Conservation (phyloP, 2,797 vertebrate genomes). For the Sparidentex hasta region DNA sequence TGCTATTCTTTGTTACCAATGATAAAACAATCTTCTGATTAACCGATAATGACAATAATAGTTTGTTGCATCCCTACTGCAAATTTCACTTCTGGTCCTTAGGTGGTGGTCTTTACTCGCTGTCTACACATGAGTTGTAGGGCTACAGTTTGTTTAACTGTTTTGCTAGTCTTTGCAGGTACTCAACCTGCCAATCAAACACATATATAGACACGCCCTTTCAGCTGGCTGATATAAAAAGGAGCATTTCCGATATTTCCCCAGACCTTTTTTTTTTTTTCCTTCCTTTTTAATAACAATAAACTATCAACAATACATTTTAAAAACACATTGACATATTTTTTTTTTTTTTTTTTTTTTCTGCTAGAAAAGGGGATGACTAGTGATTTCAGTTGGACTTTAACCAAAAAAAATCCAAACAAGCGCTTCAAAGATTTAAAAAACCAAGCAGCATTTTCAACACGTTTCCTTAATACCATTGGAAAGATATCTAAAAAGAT, state of each 20-base stretch:
- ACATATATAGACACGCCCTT: neutral
- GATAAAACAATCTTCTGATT: no score
- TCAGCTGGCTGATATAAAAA: neutral
- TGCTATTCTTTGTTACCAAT: no score
- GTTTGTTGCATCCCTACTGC: neutral
- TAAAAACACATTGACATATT: constrained; percentile 1
- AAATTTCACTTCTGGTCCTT: neutral
- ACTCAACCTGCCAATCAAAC: constrained; percentile 15
- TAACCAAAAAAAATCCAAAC: constrained; percentile 35
- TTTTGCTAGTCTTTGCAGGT: neutral
- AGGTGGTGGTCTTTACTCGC: neutral
- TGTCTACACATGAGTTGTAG: neutral
- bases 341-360: neutral
- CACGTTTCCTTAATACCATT: constrained; percentile 22
- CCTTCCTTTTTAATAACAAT: constrained; percentile 5
- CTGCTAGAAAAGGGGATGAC: neutral
- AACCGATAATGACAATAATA: no score
- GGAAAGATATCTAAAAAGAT: neutral
- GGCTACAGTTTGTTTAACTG: constrained; percentile 1
- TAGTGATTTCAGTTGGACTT: constrained; percentile 23
- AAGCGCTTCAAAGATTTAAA: constrained; percentile 19
- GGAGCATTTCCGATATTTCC: constrained; percentile 3
- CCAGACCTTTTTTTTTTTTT: constrained; percentile 6
- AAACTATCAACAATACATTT: constrained; percentile 24
- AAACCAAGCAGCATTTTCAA: constrained; percentile 31